phyloP scores from a whole-genome alignment of 2,797 vertebrate species.

The Protonibea diacanthus region DNA sequence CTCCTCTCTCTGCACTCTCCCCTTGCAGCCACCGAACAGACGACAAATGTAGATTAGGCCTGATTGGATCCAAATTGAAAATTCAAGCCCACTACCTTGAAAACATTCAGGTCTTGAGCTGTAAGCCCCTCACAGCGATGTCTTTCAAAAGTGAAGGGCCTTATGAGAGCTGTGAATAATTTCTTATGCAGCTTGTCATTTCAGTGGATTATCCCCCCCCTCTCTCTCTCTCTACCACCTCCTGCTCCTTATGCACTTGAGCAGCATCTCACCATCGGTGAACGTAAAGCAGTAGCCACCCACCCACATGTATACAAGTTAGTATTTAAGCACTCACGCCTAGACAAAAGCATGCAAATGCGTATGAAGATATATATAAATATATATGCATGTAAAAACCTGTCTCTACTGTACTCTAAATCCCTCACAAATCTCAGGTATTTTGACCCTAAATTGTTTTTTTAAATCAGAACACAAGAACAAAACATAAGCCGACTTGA shows the following conservation, averaged over 20 bases:
- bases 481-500: slow-evolving; percentile 34
- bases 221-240: slow-evolving; percentile 41
- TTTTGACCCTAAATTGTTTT: slow-evolving; percentile 28
- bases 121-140: slow-evolving; percentile 76
- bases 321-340: slow-evolving; percentile 46
- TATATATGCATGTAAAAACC: slow-evolving; percentile 8
- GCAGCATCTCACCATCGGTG: slow-evolving; percentile 68
- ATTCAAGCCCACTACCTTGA: slow-evolving; percentile 82
- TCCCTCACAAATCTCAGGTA: slow-evolving; percentile 9
- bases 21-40: slow-evolving; percentile 68
- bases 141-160: slow-evolving; percentile 83
- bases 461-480: slow-evolving; percentile 16
- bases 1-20: slow-evolving; percentile 70
- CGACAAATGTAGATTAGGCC: slow-evolving; percentile 82
- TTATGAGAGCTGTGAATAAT: slow-evolving; percentile 81
- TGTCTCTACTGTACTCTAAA: neutral
- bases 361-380: slow-evolving; percentile 18
- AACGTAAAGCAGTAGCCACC: slow-evolving; percentile 66
- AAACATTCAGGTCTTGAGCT: slow-evolving; percentile 82
- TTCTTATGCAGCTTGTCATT: slow-evolving; percentile 83
- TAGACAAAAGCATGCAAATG: slow-evolving; percentile 23
- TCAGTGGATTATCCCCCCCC: slow-evolving; percentile 77
- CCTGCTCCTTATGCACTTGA: slow-evolving; percentile 78
- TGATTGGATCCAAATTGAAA: slow-evolving; percentile 85
- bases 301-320: slow-evolving; percentile 50